A percentile compares a stretch with the other conserved stretches of the same genome.
phyloP scores from a whole-genome alignment of 2,797 vertebrate species.

The Poecilia velifera region DNA sequence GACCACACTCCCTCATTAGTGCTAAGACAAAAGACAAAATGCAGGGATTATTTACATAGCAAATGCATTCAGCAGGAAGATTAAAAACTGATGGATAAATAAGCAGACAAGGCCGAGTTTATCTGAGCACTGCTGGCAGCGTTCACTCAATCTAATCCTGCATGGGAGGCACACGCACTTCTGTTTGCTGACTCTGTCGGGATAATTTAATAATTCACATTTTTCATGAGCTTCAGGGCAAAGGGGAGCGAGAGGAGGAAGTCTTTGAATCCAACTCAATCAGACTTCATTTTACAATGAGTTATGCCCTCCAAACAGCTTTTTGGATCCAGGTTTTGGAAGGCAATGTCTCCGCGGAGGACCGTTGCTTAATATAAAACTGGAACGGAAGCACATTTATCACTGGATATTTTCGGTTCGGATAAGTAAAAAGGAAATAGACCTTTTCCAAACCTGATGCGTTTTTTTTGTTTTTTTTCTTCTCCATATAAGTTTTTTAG shows the following conservation, averaged over 20 bases:
- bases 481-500: slow-evolving; percentile 27
- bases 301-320: slow-evolving; percentile 56
- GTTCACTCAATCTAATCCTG: slow-evolving; percentile 30
- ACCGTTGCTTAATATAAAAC: slow-evolving; percentile 40
- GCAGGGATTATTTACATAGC: slow-evolving; percentile 12
- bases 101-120: not conserved
- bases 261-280: slow-evolving; percentile 66
- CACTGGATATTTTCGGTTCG: slow-evolving; percentile 48
- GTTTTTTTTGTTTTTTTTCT: slow-evolving; percentile 5
- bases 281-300: slow-evolving; percentile 62
- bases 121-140: slow-evolving; percentile 26
- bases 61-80: not conserved
- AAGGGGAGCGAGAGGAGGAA: slow-evolving; percentile 51
- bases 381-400: slow-evolving; percentile 26
- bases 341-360: slow-evolving; percentile 37
- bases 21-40: slow-evolving; percentile 72
- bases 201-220: slow-evolving; percentile 57
- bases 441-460: slow-evolving; percentile 32
- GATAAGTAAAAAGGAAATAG: slow-evolving; percentile 21
- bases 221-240: slow-evolving; percentile 54
- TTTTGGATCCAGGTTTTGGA: slow-evolving; percentile 53
- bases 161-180: slow-evolving; percentile 25
- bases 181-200: slow-evolving; percentile 37
- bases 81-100: slow-evolving; percentile 3
- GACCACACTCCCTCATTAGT: slow-evolving; percentile 91